These are phyloP conservation scores for Onychomys leucogaster DNA, from an alignment of 2,797 vertebrate species.

Conservation along the genomic window DNA sequence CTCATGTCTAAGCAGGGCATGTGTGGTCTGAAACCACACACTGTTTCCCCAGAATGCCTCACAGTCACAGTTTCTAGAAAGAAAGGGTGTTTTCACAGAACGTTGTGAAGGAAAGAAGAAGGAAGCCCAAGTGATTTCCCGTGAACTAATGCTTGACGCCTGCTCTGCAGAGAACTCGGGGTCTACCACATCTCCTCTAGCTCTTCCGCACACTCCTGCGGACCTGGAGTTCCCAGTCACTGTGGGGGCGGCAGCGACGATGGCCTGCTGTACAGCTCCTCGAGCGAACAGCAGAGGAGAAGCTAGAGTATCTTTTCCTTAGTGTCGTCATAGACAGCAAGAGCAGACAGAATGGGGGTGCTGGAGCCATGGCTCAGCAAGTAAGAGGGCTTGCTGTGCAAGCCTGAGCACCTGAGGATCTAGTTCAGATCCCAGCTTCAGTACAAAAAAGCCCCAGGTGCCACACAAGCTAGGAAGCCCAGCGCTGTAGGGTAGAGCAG, in stretches of 20 bases:
- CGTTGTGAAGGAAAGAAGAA: not conserved
- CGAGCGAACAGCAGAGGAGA: not conserved
- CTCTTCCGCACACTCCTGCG: not conserved
- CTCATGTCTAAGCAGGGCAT: no score
- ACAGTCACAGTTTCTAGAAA: not conserved
- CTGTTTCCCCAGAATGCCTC: constrained; percentile 41
- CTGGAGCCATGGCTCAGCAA: not conserved
- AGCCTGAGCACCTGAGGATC: no score
- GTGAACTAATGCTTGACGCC: accelerated
- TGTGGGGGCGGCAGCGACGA: no score
- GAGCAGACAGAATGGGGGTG: not conserved
- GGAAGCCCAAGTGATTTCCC: not conserved
- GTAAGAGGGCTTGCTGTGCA: not conserved
- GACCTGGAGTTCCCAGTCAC: not conserved
- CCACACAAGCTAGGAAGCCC: not conserved
- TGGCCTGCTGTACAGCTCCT: not conserved
- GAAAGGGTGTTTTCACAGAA: constrained; percentile 23
- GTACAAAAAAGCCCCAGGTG: not conserved
- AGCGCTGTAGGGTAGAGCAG: not conserved
- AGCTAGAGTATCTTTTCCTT: not conserved
- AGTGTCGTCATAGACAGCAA: not conserved
- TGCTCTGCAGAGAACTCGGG: not conserved
- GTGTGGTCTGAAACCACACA: no score
- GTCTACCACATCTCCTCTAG: not conserved
- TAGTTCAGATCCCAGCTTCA: not conserved